Conservation (phyloP, 2,888 invertebrate species). For the Argyresthia goedartella region DNA sequence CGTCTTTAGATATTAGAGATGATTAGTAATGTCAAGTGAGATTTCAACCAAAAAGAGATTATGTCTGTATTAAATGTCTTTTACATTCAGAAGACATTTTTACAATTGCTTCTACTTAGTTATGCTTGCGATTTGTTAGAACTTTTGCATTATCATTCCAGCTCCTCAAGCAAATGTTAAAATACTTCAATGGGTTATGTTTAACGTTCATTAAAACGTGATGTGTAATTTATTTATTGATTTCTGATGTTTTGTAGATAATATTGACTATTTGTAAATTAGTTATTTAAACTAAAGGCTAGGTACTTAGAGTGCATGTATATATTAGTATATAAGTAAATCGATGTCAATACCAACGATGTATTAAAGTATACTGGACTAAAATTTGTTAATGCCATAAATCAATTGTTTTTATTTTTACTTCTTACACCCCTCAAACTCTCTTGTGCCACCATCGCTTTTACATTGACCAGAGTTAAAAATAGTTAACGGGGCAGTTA, state of each 20-base stretch:
- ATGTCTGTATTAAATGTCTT: conserved; percentile 44
- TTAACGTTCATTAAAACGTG: conserved; percentile 14
- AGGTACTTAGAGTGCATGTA: conserved; percentile 38
- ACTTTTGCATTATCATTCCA: conserved; percentile 17
- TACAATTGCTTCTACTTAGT: conserved; percentile 15
- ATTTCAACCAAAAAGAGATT: conserved; percentile 69
- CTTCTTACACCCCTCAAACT: background rate
- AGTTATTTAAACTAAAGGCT: conserved; percentile 41
- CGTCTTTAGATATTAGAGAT: conserved; percentile 23
- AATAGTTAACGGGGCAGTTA: too few species aligned
- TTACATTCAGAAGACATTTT: conserved; percentile 36
- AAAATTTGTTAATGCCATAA: conserved; percentile 65
- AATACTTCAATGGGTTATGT: conserved; percentile 12
- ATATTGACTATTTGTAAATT: conserved; percentile 40
- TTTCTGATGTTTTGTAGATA: conserved; percentile 29
- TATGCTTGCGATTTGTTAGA: conserved; percentile 27
- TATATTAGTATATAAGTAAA: conserved; percentile 48
- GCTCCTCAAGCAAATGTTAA: conserved; percentile 22
- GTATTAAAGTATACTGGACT: conserved; percentile 47
- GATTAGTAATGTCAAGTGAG: conserved; percentile 44
- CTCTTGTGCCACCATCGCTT: too few species aligned
- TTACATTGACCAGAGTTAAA: too few species aligned
- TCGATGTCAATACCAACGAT: conserved; percentile 66
- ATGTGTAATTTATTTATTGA: conserved; percentile 57
- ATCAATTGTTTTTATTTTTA: conserved; percentile 67